Conservation (phyloP, 2,797 vertebrate genomes). For the Trematocara caparti region DNA sequence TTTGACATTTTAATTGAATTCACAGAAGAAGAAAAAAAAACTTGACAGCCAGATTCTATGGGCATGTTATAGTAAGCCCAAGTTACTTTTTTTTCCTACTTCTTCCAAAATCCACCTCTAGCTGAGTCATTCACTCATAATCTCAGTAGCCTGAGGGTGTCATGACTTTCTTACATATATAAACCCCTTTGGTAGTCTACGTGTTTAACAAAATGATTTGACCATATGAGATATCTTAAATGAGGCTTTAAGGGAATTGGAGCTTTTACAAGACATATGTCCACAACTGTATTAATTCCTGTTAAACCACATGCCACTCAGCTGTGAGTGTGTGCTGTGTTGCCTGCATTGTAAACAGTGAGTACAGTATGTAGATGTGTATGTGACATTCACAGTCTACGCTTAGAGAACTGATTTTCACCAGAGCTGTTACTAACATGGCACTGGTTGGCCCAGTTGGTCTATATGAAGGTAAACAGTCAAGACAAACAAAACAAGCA, state of each 20-base stretch:
- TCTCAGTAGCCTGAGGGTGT: conserved; percentile 21
- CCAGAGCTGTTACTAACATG: background rate
- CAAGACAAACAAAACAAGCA: background rate
- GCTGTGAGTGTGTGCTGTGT: background rate
- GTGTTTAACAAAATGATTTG: conserved; percentile 34
- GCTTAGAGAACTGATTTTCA: background rate
- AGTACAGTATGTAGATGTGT: background rate
- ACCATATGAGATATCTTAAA: conserved; percentile 30
- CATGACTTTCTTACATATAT: conserved; percentile 7
- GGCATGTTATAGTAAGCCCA: background rate
- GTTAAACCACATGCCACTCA: conserved; percentile 7
- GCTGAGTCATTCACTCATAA: conserved; percentile 35
- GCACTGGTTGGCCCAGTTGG: background rate
- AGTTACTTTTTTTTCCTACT: conserved; percentile 34
- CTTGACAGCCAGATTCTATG: conserved; percentile 25
- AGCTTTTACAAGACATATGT: conserved; percentile 43
- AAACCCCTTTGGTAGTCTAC: background rate
- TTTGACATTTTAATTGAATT: conserved; percentile 64
- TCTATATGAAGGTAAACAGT: background rate
- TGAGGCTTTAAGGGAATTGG: conserved; percentile 46
- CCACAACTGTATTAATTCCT: conserved; percentile 10
- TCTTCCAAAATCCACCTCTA: conserved; percentile 29
- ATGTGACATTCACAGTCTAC: background rate
- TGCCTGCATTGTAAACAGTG: background rate
- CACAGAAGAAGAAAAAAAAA: conserved; percentile 32